Base-by-base conservation (phyloP, 37 sponge, comb jelly and placozoan species). In the Dysidea cf. avara region DNA sequence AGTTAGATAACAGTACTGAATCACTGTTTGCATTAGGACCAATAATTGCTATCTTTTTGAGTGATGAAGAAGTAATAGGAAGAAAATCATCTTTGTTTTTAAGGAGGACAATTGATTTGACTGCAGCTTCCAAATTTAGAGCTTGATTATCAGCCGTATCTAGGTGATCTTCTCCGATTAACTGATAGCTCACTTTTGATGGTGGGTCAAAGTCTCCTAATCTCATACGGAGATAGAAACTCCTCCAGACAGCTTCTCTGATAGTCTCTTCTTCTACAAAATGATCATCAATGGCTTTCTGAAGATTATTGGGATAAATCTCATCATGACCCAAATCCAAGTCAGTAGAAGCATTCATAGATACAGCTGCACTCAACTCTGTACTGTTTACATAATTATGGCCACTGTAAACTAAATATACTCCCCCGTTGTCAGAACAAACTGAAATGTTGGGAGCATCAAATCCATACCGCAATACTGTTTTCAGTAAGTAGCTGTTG, bases 161-260 rank as follows among this genome's bases (percentile, higher is more conserved):
- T n/a, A n/a, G n/a, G n/a, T n/a, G n/a, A 47, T 55, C 50, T 7
- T 56, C 69, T 24, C 66, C 65, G 16, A 87, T 75, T 18, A 12
- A 39, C 78, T 87, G 88, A 30, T 78, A 83, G 11, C 72, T 43
- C 0, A 69, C 79, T 62, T 56, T 64, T 21, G 64, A 75, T 2
- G 52, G 74, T 29, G 84, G 89, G 50, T 88, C 89, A 78, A 88
- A 88, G 52, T 88, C 89, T 0, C 89, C 89, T 13, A 87, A 30
- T 9, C 72, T 39, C 50, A 87, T 82, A 18, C 88, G 68, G 12
- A n/a, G n/a, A n/a, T n/a, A n/a, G n/a, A n/a, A n/a, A n/a, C n/a
- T n/a, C n/a, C n/a, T n/a, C n/a, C n/a, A n/a, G n/a, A n/a, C n/a
- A n/a, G n/a, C n/a, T n/a, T n/a, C n/a, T n/a, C n/a, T n/a, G n/a